Percentiles rank a stretch among this genome's conserved stretches.
phyloP scores from a whole-genome alignment of 2,113 vertebrate species.

The Muntiacus muntjak region DNA sequence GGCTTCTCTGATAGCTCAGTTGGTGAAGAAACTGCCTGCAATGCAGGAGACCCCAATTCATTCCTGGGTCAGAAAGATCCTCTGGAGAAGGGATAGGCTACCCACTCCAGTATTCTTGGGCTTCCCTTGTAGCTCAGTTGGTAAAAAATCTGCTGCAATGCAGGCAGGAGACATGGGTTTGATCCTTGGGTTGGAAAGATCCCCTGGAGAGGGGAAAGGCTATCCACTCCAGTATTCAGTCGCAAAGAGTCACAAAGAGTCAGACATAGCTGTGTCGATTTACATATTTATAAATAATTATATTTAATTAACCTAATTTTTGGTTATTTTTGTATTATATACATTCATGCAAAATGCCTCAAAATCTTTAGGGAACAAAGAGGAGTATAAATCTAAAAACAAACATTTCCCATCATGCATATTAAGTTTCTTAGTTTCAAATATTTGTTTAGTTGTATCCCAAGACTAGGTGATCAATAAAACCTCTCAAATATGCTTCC shows the following conservation, averaged over 20 bases:
- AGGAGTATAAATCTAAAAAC: not conserved
- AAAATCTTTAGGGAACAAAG: not conserved
- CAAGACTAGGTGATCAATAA: conserved; percentile 17
- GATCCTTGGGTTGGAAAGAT: not conserved
- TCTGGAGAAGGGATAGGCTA: not conserved
- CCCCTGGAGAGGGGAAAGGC: not conserved
- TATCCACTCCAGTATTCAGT: not conserved
- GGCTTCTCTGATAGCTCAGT: not conserved
- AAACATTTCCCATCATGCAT: not conserved
- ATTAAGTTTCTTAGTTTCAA: not conserved
- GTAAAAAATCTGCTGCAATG: not conserved
- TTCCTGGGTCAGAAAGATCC: not conserved
- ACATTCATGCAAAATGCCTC: not conserved
- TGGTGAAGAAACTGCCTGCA: not conserved
- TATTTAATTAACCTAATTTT: not conserved
- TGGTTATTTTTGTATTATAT: not conserved
- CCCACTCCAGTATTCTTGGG: not conserved
- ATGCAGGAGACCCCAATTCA: not conserved
- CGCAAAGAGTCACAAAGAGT: not conserved
- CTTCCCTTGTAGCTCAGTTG: not conserved
- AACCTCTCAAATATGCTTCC: conserved; percentile 5
- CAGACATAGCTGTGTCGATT: not conserved
- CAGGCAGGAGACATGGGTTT: not conserved
- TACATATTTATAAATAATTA: not conserved
- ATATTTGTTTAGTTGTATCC: not conserved